These are phyloP conservation scores for Perithous albicinctus DNA, from an alignment of 2,888 invertebrate species.

Conservation along the genomic window DNA sequence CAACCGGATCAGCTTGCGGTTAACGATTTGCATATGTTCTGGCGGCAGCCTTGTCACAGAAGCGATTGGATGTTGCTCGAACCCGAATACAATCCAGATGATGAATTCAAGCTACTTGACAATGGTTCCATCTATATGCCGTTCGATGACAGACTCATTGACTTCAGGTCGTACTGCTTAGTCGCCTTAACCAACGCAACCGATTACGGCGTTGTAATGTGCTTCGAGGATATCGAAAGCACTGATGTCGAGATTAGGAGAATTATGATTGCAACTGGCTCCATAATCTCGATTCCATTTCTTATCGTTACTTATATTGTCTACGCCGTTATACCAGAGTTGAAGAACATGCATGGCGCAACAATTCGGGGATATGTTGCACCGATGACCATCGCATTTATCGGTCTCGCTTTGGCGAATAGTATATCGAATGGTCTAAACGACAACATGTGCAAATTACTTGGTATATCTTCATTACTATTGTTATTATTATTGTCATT, in stretches of 20 bases:
- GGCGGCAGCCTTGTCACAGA: slow-evolving; percentile 69
- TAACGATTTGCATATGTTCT: slow-evolving; percentile 62
- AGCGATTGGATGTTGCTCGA: slow-evolving; percentile 62
- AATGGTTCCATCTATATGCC: slow-evolving; percentile 73
- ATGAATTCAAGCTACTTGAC: slow-evolving; percentile 67
- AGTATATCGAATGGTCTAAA: slow-evolving; percentile 61
- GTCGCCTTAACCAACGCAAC: slow-evolving; percentile 25
- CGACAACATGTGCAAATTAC: slow-evolving; percentile 66
- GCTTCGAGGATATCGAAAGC: slow-evolving; percentile 64
- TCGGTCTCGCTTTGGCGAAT: slow-evolving; percentile 73
- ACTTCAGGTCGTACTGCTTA: slow-evolving; percentile 71
- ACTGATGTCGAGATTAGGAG: background rate
- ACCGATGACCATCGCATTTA: slow-evolving; percentile 77
- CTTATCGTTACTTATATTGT: slow-evolving; percentile 79
- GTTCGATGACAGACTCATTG: background rate
- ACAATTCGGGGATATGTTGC: slow-evolving; percentile 79
- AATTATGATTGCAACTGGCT: slow-evolving; percentile 67
- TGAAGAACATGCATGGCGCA: slow-evolving; percentile 81
- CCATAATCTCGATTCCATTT: slow-evolving; percentile 80
- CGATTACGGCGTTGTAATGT: slow-evolving; percentile 67
- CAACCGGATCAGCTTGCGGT: background rate
- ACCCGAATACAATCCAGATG: slow-evolving; percentile 57
- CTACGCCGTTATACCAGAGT: slow-evolving; percentile 79
- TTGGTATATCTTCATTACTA: slow-evolving; percentile 70
- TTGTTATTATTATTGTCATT: background rate